Conservation (phyloP, 2,888 invertebrate species). For the Cephus rjabovi region DNA sequence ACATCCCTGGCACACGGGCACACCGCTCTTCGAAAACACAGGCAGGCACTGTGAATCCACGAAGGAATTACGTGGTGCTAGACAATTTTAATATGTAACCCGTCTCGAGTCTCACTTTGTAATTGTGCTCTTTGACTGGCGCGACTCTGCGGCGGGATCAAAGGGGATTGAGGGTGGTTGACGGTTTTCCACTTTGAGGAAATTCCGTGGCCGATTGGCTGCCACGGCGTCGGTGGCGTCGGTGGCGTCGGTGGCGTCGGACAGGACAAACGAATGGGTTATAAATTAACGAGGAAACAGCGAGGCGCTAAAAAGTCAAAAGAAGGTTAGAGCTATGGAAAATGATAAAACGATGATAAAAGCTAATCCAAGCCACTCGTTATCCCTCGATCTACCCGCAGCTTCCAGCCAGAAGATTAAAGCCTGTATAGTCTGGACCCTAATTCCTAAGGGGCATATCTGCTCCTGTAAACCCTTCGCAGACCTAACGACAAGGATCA, state of each 20-base stretch:
- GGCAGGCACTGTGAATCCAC: not conserved
- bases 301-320: not conserved
- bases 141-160: no score
- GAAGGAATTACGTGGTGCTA: not conserved
- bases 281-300: constrained; percentile 4
- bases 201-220: not conserved
- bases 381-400: no score
- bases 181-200: no score
- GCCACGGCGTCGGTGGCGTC: not conserved
- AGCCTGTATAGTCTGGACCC: no score
- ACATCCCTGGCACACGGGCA: not conserved
- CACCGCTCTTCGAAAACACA: no score
- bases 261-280: constrained; percentile 17
- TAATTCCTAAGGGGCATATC: no score
- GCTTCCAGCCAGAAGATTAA: no score
- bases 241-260: not conserved
- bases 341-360: no score
- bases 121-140: not conserved
- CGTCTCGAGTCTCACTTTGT: constrained; percentile 4
- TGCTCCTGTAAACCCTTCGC: no score
- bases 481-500: no score
- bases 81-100: constrained; percentile 6
- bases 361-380: no score
- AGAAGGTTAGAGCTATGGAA: not conserved
- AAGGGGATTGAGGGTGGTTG: no score